Evolutionary conservation across 2,888 invertebrate species (phyloP).

Genomic region (Eurytoma californica): DNA sequence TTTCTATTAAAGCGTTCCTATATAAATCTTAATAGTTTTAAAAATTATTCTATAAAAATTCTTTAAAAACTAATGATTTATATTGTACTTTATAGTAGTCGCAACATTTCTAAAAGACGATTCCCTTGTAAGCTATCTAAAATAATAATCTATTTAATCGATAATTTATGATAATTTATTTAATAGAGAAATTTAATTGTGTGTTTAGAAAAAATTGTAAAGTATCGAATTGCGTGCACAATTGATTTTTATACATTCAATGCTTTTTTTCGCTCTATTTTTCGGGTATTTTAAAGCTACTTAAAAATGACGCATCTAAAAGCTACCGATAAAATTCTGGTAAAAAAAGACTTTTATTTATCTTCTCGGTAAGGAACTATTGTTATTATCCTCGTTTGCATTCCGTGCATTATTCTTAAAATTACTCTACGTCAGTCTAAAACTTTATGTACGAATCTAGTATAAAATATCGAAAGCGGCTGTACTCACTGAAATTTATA

Average conservation of each 20-base stretch:
- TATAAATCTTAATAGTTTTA: slow-evolving; percentile 12
- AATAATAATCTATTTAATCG: background rate
- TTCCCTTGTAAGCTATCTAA: background rate
- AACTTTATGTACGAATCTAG: background rate
- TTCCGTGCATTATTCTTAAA: background rate
- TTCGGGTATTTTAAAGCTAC: no score
- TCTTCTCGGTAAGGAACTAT: slow-evolving; percentile 35
- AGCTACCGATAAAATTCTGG: background rate
- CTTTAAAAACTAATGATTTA: slow-evolving; percentile 34
- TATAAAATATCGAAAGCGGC: background rate
- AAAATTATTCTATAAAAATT: slow-evolving; percentile 30
- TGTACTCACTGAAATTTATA: no score
- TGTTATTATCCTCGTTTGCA: slow-evolving; percentile 19
- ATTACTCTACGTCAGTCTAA: background rate
- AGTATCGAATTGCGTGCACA: no score
- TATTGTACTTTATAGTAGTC: background rate
- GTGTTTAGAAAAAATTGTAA: no score
- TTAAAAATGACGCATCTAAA: background rate
- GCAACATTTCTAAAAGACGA: background rate
- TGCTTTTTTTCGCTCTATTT: no score
- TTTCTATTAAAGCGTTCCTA: slow-evolving; percentile 48
- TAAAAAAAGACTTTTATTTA: background rate
- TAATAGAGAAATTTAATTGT: no score
- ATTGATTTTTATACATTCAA: no score
- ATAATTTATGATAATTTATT: no score